Percentiles rank a stretch among this genome's conserved stretches.
Evolutionary conservation across 2,797 vertebrate species (phyloP).

Genomic region (Rhinichthys osculus): DNA sequence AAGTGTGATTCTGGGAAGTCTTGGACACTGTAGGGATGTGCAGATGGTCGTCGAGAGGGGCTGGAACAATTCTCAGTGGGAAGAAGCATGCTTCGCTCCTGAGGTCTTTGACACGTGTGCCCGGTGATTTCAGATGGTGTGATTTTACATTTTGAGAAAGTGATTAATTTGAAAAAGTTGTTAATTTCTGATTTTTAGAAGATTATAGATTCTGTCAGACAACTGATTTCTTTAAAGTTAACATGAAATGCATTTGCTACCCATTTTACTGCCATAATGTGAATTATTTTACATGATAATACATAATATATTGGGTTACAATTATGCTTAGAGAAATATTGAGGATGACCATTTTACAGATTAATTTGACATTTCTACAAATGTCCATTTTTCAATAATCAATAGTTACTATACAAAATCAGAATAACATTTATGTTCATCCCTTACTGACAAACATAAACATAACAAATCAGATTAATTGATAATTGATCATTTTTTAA

Average conservation of each 20-base stretch:
- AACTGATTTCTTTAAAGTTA: background rate
- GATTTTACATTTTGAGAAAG: background rate
- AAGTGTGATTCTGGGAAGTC: constrained; percentile 36
- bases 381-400: background rate
- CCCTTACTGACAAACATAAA: background rate
- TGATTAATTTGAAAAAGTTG: background rate
- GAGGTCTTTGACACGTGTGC: constrained; percentile 52
- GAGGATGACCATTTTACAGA: background rate
- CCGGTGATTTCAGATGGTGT: constrained; percentile 37
- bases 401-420: no score
- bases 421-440: background rate
- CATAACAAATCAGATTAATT: background rate
- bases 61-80: constrained; percentile 78
- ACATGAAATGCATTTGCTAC: background rate
- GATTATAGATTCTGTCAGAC: background rate
- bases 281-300: background rate
- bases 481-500: no score
- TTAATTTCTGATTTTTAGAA: background rate
- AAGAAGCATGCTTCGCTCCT: constrained; percentile 65
- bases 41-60: constrained; percentile 79
- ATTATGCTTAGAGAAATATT: background rate
- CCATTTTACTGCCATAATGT: background rate
- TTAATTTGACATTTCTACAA: background rate
- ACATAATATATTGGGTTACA: background rate
- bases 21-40: constrained; percentile 67